These are phyloP conservation scores for Pseudois nayaur DNA, from an alignment of 2,113 vertebrate genomes.

Conservation along the genomic window DNA sequence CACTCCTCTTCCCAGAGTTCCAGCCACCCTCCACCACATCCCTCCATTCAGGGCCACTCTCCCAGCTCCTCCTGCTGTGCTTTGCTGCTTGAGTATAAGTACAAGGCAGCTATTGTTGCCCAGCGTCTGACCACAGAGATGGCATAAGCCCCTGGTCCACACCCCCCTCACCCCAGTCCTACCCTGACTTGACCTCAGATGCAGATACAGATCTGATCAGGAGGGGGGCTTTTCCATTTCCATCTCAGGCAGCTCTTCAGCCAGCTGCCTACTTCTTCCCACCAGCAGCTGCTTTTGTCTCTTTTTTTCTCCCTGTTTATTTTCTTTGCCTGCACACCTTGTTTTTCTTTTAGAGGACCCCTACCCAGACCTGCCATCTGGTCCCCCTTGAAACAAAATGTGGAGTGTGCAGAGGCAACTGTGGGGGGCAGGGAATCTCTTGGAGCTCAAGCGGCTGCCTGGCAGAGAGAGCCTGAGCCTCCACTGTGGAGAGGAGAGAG, in stretches of 20 bases:
- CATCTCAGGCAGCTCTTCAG: background rate
- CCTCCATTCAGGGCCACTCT: background rate
- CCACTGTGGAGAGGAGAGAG: slow-evolving; percentile 46
- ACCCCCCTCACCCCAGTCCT: background rate
- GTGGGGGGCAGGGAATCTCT: slow-evolving; percentile 10
- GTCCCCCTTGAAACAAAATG: slow-evolving; percentile 71
- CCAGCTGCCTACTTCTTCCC: background rate
- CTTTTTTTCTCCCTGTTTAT: background rate
- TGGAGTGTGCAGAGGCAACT: slow-evolving; percentile 60
- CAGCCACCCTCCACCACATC: background rate
- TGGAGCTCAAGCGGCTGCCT: slow-evolving; percentile 38
- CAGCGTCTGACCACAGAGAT: background rate
- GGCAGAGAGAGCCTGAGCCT: slow-evolving; percentile 29
- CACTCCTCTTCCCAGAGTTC: background rate
- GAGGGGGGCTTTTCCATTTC: background rate
- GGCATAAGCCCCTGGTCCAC: background rate
- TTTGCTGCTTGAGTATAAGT: background rate
- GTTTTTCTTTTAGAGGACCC: slow-evolving; percentile 52
- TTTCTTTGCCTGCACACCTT: slow-evolving; percentile 50
- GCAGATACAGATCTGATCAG: background rate
- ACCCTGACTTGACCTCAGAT: background rate
- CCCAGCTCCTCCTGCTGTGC: background rate
- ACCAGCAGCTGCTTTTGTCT: background rate
- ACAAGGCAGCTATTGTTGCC: background rate
- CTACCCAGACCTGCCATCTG: slow-evolving; percentile 71